Evolutionary conservation across 2,113 vertebrate species (phyloP).

Genomic region (Otus sunia): DNA sequence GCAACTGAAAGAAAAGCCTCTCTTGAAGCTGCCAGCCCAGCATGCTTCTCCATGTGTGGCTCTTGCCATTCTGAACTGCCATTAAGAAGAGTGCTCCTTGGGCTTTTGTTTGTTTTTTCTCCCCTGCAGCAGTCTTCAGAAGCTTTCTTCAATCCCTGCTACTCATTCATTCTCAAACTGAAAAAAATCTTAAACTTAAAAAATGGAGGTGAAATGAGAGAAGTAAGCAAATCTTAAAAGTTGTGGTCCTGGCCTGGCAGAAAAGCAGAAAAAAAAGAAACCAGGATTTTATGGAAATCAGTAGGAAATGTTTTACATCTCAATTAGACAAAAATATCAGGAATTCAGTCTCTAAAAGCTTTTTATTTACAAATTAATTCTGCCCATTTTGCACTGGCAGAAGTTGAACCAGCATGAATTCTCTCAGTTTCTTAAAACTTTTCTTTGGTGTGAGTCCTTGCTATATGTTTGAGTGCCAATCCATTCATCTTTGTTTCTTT

Average conservation of each 20-base stretch:
- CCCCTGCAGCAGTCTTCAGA: background rate
- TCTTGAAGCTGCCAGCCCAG: background rate
- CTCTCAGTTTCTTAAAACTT: background rate
- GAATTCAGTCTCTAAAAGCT: background rate
- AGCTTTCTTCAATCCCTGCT: background rate
- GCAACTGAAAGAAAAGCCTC: slow-evolving; percentile 14
- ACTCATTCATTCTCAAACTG: background rate
- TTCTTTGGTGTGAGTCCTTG: background rate
- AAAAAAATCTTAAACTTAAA: background rate
- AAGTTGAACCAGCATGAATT: background rate
- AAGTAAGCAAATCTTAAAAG: background rate
- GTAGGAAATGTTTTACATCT: background rate
- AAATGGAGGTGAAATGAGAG: background rate
- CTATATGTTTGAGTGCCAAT: background rate
- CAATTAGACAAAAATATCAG: background rate
- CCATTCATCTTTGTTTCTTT: background rate
- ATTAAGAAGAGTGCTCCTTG: background rate
- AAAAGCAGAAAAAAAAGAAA: background rate
- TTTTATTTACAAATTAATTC: background rate
- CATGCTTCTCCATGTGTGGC: background rate
- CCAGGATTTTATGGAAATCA: background rate
- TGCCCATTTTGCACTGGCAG: background rate
- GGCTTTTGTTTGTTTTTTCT: background rate
- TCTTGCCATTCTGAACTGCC: background rate
- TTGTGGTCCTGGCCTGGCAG: background rate